These are phyloP conservation scores for Ophioninae sp. DNA, from an alignment of 2,888 invertebrate species.

Conservation along the genomic window DNA sequence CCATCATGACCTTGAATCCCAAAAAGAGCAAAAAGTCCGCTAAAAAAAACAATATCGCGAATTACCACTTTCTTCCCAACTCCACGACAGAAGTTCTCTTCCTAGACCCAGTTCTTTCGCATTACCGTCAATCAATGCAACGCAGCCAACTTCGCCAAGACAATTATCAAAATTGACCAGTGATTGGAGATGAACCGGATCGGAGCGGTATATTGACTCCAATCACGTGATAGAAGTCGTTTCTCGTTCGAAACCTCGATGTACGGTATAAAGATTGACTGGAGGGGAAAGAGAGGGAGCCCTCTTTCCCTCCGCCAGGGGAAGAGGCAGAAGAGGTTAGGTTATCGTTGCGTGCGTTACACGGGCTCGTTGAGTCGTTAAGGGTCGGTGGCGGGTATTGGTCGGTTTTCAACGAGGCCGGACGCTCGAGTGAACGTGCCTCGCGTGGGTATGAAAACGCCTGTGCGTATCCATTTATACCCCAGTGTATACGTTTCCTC, in stretches of 20 bases:
- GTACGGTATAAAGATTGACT: too few species aligned
- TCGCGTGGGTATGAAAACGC: slow-evolving; percentile 43
- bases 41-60: too few species aligned
- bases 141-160: background rate
- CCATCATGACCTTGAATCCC: too few species aligned
- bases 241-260: background rate
- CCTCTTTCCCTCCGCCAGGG: too few species aligned
- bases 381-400: slow-evolving; percentile 42
- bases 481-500: slow-evolving; percentile 6
- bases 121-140: background rate
- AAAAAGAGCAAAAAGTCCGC: too few species aligned
- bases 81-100: too few species aligned
- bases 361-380: slow-evolving; percentile 47
- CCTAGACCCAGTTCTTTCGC: too few species aligned
- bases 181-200: background rate
- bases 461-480: slow-evolving; percentile 18
- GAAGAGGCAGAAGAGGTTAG: slow-evolving; percentile 4
- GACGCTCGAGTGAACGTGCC: slow-evolving; percentile 58
- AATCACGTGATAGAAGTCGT: background rate
- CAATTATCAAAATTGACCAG: background rate
- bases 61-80: too few species aligned
- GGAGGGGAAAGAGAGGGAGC: too few species aligned
- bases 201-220: background rate
- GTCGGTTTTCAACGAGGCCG: slow-evolving; percentile 53
- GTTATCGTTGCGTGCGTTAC: slow-evolving; percentile 46